Evolutionary conservation across 2,888 invertebrate species (phyloP).

Genomic region (Trachelus iudaicus): DNA sequence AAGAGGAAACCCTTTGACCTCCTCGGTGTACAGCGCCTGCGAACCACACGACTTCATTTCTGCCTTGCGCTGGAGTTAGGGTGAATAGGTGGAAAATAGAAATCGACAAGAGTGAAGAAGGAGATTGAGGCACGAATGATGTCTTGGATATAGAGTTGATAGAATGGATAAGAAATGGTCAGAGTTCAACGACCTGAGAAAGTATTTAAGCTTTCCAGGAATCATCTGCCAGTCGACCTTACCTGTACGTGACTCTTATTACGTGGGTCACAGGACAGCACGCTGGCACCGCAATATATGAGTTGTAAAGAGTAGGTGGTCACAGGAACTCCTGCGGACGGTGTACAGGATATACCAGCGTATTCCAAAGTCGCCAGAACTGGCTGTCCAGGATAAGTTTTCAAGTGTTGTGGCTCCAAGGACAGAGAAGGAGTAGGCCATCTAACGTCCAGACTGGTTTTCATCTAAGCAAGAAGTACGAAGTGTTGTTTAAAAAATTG

Average conservation of each 20-base stretch:
- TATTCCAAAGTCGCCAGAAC: constrained; percentile 82
- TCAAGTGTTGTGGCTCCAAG: constrained; percentile 80
- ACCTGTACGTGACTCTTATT: constrained; percentile 68
- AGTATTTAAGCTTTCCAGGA: constrained; percentile 66
- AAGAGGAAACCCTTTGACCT: constrained; percentile 80
- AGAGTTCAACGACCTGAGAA: background rate
- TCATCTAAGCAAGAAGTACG: constrained; percentile 35
- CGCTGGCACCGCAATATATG: constrained; percentile 82
- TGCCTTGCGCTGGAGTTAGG: background rate
- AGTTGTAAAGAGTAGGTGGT: constrained; percentile 75
- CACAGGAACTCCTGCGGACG: constrained; percentile 65
- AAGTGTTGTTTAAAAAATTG: background rate
- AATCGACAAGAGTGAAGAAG: background rate
- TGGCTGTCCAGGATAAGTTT: constrained; percentile 82
- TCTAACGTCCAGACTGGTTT: constrained; percentile 76
- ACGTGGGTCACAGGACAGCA: constrained; percentile 76
- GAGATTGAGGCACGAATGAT: background rate
- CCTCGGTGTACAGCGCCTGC: constrained; percentile 81
- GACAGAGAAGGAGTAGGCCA: constrained; percentile 83
- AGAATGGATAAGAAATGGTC: background rate
- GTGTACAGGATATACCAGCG: constrained; percentile 75
- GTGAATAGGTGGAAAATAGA: background rate
- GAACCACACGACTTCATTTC: background rate
- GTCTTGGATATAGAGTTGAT: background rate
- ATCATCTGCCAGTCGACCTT: constrained; percentile 37